phyloP scores from a whole-genome alignment of 2,888 invertebrate genomes.

The Eupithecia inturbata region DNA sequence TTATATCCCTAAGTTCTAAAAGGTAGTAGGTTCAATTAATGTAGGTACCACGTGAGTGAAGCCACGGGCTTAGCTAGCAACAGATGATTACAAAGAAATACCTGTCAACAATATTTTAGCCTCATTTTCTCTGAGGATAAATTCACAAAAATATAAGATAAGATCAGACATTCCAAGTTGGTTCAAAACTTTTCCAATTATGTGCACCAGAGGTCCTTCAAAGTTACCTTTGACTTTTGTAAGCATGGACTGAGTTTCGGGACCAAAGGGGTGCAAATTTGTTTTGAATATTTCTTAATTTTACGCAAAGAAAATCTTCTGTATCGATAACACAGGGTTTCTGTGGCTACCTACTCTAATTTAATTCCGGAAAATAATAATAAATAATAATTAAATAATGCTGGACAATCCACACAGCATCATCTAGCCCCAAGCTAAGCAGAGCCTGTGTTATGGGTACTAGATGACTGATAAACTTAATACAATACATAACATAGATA shows the following conservation, averaged over 20 bases:
- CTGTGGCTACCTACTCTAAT: background rate
- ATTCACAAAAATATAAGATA: constrained; percentile 14
- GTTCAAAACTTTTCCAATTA: constrained; percentile 39
- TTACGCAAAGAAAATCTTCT: constrained; percentile 8
- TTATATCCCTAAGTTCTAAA: too few relatives aligned
- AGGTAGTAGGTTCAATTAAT: too few relatives aligned
- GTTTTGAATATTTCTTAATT: constrained; percentile 15
- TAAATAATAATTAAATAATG: too few relatives aligned
- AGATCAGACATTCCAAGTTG: background rate
- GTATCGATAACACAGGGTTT: background rate
- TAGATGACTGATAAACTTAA: too few relatives aligned
- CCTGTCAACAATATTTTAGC: too few relatives aligned
- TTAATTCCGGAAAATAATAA: background rate
- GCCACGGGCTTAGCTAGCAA: too few relatives aligned
- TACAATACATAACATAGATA: too few relatives aligned
- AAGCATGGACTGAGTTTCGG: background rate
- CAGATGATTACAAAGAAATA: too few relatives aligned
- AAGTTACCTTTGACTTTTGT: constrained; percentile 16
- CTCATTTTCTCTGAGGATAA: background rate
- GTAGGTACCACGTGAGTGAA: too few relatives aligned
- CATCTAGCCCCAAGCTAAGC: too few relatives aligned
- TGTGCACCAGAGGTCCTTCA: constrained; percentile 14
- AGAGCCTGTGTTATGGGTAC: too few relatives aligned
- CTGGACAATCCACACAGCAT: too few relatives aligned
- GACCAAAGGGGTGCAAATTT: constrained; percentile 11